Evolutionary conservation across 2,113 vertebrate species (phyloP).

Genomic region (Furnarius figulus): DNA sequence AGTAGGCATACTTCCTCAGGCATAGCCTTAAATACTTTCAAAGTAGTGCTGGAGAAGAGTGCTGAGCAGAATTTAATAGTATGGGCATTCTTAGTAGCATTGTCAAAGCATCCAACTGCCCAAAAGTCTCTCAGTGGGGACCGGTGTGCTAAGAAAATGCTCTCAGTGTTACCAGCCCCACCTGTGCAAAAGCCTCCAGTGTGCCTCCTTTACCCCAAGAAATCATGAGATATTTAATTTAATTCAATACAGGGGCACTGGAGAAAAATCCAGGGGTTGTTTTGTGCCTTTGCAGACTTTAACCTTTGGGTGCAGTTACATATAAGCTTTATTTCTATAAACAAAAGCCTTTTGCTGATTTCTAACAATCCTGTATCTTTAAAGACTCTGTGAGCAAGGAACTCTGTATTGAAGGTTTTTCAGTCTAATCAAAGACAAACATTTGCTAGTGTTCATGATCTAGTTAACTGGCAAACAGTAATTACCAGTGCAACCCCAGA

Average conservation of each 20-base stretch:
- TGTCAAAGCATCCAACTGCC: not conserved
- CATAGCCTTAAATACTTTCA: not conserved
- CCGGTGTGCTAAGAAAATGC: not conserved
- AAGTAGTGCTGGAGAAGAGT: not conserved
- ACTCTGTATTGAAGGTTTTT: not conserved
- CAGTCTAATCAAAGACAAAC: not conserved
- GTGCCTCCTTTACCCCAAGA: not conserved
- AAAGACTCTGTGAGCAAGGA: not conserved
- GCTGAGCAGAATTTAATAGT: not conserved
- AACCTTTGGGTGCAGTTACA: not conserved
- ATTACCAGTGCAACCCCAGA: fast-evolving
- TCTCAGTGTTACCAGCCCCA: not conserved
- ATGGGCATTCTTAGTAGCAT: not conserved
- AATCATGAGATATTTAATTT: not conserved
- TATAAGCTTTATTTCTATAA: not conserved
- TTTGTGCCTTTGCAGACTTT: not conserved
- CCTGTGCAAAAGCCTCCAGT: not conserved
- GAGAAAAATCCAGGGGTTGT: not conserved
- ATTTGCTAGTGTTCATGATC: not conserved
- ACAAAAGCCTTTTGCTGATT: not conserved
- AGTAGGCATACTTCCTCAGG: not conserved
- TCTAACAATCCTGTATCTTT: not conserved
- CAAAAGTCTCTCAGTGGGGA: not conserved
- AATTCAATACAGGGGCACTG: not conserved
- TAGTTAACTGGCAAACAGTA: not conserved